Evolutionary conservation across 1,140 invertebrate species (phyloP).

Genomic region (Macrotrachela quadricornifera): DNA sequence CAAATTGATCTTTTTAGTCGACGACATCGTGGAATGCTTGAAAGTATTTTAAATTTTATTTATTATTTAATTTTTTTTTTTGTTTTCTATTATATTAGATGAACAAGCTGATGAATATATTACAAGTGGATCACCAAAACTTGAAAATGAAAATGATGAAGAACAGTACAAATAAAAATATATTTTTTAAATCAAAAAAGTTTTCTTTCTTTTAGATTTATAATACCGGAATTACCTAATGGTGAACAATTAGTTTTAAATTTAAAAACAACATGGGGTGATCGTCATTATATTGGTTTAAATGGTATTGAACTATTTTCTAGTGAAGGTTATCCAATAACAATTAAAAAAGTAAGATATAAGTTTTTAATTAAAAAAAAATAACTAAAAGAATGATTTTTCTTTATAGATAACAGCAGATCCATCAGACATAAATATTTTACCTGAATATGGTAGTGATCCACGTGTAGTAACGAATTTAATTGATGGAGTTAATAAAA

Average conservation of each 20-base stretch:
- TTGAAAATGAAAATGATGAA: background rate
- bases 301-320: conserved; percentile 58
- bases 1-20: no score
- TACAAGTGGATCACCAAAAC: no score
- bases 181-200: conserved; percentile 11
- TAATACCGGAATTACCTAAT: conserved; percentile 48
- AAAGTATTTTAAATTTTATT: no score
- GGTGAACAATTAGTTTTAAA: conserved; percentile 44
- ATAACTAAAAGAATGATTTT: conserved; percentile 32
- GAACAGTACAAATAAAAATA: background rate
- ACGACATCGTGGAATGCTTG: no score
- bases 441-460: conserved; percentile 38
- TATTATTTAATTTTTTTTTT: no score
- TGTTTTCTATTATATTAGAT: no score
- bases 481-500: conserved; percentile 47
- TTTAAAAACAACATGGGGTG: conserved; percentile 57
- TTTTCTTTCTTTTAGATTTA: conserved; percentile 15
- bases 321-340: conserved; percentile 36
- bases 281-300: conserved; percentile 52
- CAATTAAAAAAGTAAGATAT: conserved; percentile 21
- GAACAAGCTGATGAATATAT: no score
- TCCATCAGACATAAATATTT: conserved; percentile 38
- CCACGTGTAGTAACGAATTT: conserved; percentile 41
- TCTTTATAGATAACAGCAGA: conserved; percentile 35
- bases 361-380: no score